Evolutionary conservation across 2,888 invertebrate species (phyloP), one percentile per base, ranked within the genome.

Genomic region (Hypena proboscidalis): DNA sequence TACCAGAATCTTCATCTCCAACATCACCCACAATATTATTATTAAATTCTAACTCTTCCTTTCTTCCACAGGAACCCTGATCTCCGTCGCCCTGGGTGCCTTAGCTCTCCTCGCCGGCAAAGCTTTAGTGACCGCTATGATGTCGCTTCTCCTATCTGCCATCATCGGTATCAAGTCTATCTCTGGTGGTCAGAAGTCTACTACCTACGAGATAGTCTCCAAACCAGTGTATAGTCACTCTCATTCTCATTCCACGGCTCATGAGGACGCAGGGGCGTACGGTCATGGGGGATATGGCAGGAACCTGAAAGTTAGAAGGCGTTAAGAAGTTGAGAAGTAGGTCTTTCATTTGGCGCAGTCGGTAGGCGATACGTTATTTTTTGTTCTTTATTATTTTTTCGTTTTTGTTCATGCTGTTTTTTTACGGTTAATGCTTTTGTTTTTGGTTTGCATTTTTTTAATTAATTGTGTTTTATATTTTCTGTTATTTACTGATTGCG

Each of bases 141-240:
- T 96, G 92, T 96, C 97, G 0, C 88, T 97, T 0, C 93, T 96
- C 57, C 83, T 97, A 0, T 95, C 96, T 0, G 95, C 94, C 0
- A 94, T 96, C 49, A 92, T 96, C 40, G 96, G 96, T 0, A 84
- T 96, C 41, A 96, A 96, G 69, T 93, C 94, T 0, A 79, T 96
- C 9, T 92, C 95, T 0, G 92, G 93, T 2, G 94, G 95, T 0
- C 93, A 94, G 50, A 95, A 95, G 69, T 92, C 94, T 5, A 95
- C 96, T 4, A 96, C 96, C 0, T 97, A 97, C 72, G 96, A 97
- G 83, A 95, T 97, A 48, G 94, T 97, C 4, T 94, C 96, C 25
- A 96, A 96, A 62, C 96, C 96, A 0, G 90, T 96, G 0, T 96
- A 96, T 75, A 93, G 94, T 0, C 94, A 94, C 14, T 90, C 92